Conservation (phyloP, 1,140 invertebrate genomes). For the Cotesia typhae region DNA sequence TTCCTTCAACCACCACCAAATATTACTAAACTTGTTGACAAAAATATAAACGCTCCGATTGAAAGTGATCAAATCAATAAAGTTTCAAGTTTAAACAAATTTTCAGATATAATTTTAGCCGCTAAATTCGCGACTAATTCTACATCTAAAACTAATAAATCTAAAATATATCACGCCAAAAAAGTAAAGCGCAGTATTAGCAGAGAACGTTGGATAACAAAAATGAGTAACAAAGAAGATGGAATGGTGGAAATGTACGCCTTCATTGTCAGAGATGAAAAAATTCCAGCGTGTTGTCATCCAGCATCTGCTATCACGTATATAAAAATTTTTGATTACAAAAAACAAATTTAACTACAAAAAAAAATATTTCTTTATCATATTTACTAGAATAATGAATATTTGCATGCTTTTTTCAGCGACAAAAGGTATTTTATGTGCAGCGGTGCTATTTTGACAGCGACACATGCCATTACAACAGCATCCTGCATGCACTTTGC, state of each 20-base stretch:
- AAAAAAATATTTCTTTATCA: too few relatives aligned
- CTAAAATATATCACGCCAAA: constrained; percentile 4
- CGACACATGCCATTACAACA: constrained; percentile 40
- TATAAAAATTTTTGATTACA: constrained; percentile 25
- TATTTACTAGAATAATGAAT: background rate
- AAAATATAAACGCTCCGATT: too few relatives aligned
- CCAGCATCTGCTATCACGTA: constrained; percentile 41
- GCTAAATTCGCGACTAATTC: too few relatives aligned
- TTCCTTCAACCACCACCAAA: too few relatives aligned
- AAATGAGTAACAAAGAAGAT: constrained; percentile 30
- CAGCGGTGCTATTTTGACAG: constrained; percentile 41
- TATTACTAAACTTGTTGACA: too few relatives aligned
- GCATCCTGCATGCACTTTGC: constrained; percentile 45
- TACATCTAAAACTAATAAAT: too few relatives aligned
- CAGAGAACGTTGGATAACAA: constrained; percentile 37
- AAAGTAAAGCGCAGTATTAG: constrained; percentile 12
- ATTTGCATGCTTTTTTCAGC: constrained; percentile 34
- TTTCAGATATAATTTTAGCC: too few relatives aligned
- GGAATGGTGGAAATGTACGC: constrained; percentile 44
- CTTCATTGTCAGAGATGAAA: constrained; percentile 44
- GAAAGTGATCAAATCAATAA: too few relatives aligned
- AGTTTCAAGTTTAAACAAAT: too few relatives aligned
- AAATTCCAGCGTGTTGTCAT: constrained; percentile 39
- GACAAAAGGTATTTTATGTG: constrained; percentile 45
- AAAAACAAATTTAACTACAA: too few relatives aligned